These are phyloP conservation scores for Octodon degus DNA, from an alignment of 2,113 vertebrate genomes.

Conservation along the genomic window DNA sequence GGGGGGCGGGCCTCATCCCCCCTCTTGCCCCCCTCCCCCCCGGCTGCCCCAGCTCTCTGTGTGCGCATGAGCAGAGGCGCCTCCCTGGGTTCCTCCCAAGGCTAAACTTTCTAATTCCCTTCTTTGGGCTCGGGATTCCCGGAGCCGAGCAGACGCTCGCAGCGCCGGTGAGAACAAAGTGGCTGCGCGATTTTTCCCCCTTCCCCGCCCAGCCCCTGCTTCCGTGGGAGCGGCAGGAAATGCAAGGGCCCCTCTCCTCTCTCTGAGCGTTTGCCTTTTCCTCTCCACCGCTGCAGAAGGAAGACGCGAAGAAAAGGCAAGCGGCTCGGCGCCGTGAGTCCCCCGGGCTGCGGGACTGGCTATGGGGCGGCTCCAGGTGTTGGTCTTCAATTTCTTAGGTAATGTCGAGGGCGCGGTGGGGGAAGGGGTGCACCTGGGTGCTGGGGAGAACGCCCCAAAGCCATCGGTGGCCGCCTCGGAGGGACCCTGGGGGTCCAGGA, in stretches of 20 bases:
- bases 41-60: slow-evolving; percentile 38
- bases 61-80: slow-evolving; percentile 84
- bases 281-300: slow-evolving; percentile 63
- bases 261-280: slow-evolving; percentile 48
- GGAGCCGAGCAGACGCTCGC: neutral
- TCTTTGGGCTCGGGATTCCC: slow-evolving; percentile 70
- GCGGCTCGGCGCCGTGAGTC: neutral
- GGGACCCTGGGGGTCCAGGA: neutral
- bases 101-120: slow-evolving; percentile 78
- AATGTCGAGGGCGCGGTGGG: slow-evolving; percentile 49
- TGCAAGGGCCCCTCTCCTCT: slow-evolving; percentile 62
- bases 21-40: slow-evolving; percentile 23
- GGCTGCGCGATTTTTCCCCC: neutral
- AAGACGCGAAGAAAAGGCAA: slow-evolving; percentile 42
- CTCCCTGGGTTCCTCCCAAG: slow-evolving; percentile 62
- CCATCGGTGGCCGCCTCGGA: neutral
- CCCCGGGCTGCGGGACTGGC: slow-evolving; percentile 4
- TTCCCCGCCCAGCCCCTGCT: neutral
- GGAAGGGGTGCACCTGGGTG: neutral
- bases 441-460: neutral
- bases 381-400: slow-evolving; percentile 82
- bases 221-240: slow-evolving; percentile 73
- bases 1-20: slow-evolving; percentile 33
- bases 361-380: slow-evolving; percentile 82
- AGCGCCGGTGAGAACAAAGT: slow-evolving; percentile 38